These are phyloP conservation scores for Orchesellides sinensis DNA, from an alignment of 2,888 invertebrate species.

Conservation along the genomic window DNA sequence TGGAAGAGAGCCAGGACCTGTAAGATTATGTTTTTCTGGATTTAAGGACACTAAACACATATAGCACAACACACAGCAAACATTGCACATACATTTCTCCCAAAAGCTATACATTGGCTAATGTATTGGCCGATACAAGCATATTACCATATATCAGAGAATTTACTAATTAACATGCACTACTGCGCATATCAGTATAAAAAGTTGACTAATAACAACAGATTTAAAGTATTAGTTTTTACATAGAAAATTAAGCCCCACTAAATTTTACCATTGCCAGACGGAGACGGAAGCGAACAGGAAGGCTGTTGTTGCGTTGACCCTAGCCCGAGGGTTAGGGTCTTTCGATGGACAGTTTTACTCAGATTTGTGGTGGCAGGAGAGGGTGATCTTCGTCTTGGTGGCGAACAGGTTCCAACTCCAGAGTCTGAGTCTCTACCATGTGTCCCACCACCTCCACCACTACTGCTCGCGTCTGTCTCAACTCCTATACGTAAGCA, in stretches of 20 bases:
- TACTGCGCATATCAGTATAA: no score
- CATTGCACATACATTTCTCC: no score
- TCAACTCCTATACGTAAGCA: slow-evolving; percentile 64
- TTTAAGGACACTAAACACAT: no score
- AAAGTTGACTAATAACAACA: no score
- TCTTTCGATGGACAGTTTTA: neutral
- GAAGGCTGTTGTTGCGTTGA: slow-evolving; percentile 64
- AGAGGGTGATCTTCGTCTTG: slow-evolving; percentile 68
- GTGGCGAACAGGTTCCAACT: slow-evolving; percentile 73
- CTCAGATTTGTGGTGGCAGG: slow-evolving; percentile 52
- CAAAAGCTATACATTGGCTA: no score
- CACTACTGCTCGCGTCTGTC: slow-evolving; percentile 68
- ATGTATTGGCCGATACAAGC: no score
- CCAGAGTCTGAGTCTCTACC: slow-evolving; percentile 73
- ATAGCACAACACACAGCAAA: no score
- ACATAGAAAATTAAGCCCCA: no score
- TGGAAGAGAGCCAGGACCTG: slow-evolving; percentile 86
- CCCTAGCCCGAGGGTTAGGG: slow-evolving; percentile 27
- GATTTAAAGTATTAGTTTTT: no score
- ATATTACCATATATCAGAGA: no score
- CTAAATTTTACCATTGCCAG: slow-evolving; percentile 72
- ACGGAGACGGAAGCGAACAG: slow-evolving; percentile 73
- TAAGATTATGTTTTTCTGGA: no score
- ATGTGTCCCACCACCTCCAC: slow-evolving; percentile 58
- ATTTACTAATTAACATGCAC: no score